Conservation (phyloP, 2,113 vertebrate species). For the Gorsachius goisagi region DNA sequence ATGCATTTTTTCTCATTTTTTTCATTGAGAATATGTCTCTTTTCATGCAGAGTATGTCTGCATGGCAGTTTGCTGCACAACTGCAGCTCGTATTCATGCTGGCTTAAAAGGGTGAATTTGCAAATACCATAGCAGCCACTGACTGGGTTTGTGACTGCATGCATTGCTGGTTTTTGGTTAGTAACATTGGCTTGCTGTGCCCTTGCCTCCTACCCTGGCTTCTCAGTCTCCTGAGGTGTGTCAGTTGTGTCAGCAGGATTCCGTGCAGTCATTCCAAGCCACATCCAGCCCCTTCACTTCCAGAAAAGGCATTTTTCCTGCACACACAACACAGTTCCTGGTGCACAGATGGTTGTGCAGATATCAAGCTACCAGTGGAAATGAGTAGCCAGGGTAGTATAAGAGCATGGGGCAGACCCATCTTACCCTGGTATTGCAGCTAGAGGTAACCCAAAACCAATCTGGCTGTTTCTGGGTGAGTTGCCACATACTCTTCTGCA, state of each 20-base stretch:
- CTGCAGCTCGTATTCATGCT: neutral
- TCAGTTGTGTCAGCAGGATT: neutral
- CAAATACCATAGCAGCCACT: neutral
- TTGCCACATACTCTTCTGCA: neutral
- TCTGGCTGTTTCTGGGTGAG: neutral
- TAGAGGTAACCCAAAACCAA: neutral
- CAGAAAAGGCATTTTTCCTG: neutral
- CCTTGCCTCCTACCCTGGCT: neutral
- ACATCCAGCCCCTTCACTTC: neutral
- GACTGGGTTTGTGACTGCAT: neutral
- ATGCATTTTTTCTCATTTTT: neutral
- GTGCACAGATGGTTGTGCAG: neutral
- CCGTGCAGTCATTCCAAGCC: neutral
- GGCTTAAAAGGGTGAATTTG: neutral
- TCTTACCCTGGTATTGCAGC: neutral
- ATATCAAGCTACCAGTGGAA: neutral
- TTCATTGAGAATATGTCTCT: neutral
- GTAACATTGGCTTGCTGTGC: neutral
- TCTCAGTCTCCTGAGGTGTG: neutral
- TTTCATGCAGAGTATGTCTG: neutral
- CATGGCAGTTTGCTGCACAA: accelerated
- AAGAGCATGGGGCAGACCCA: neutral
- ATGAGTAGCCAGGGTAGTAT: neutral
- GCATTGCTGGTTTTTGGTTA: neutral
- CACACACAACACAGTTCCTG: neutral